Conservation (phyloP, 2,113 vertebrate genomes). For the Sterna hirundo region DNA sequence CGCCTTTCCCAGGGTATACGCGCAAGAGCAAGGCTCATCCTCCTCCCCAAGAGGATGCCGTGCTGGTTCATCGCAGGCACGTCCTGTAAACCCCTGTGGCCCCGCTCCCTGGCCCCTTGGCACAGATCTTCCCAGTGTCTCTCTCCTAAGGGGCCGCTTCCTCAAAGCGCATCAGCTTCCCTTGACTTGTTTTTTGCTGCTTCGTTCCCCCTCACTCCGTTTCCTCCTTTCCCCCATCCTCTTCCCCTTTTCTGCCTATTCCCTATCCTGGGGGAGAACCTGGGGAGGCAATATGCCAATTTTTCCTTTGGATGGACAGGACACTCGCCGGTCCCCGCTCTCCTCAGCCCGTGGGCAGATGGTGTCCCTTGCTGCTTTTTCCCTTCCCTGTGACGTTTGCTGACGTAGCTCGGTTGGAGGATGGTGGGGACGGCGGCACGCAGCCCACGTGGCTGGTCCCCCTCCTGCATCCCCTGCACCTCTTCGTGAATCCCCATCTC, state of each 20-base stretch:
- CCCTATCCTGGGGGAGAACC: neutral
- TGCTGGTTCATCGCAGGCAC: accelerated
- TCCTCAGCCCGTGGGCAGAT: neutral
- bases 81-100: neutral
- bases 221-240: neutral
- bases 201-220: neutral
- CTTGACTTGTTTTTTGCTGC: neutral
- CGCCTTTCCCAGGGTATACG: neutral
- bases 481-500: accelerated
- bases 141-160: neutral
- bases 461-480: accelerated
- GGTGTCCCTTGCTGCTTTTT: neutral
- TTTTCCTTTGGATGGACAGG: neutral
- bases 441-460: accelerated
- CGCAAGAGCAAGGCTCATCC: neutral
- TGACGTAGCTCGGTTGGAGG: neutral
- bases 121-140: neutral
- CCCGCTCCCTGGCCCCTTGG: neutral
- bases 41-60: neutral
- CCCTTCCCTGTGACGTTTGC: neutral
- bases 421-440: accelerated
- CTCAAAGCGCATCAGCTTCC: neutral
- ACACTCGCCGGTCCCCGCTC: neutral
- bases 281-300: accelerated
- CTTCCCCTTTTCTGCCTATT: neutral